Conservation (phyloP, 92 coral and sea anemone genomes). For the Parazoanthus atlanticus region DNA sequence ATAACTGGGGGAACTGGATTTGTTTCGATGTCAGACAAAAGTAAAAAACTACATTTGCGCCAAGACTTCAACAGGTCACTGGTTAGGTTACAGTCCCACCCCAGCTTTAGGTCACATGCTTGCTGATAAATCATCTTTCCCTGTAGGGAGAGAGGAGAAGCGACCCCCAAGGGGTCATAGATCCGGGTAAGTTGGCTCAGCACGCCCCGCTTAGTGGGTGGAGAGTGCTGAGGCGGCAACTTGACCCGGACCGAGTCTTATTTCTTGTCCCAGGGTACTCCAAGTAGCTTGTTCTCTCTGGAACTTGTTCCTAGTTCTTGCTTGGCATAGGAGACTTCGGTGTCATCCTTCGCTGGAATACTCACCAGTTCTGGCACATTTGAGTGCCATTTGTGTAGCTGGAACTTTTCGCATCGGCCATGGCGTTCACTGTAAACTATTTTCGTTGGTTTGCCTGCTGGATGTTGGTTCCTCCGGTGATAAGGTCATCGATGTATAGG, state of each 20-base stretch:
- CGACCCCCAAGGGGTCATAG: no score
- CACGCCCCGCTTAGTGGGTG: no score
- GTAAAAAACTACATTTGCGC: no score
- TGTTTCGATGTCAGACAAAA: no score
- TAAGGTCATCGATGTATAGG: neutral
- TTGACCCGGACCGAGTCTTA: neutral
- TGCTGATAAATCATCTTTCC: no score
- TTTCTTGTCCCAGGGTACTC: slow-evolving; percentile 13
- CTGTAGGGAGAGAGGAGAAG: no score
- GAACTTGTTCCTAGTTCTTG: slow-evolving; percentile 20
- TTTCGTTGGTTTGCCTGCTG: neutral
- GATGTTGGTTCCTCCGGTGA: neutral
- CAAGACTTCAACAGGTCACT: no score
- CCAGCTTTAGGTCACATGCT: no score
- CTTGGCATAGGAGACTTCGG: slow-evolving; percentile 26
- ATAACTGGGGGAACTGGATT: no score
- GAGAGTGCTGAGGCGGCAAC: no score
- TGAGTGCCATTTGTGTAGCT: slow-evolving; percentile 37
- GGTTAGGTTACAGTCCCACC: no score
- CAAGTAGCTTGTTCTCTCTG: neutral
- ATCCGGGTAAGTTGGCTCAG: no score
- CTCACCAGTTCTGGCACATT: slow-evolving; percentile 36
- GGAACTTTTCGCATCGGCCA: slow-evolving; percentile 32
- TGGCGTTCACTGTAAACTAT: neutral
- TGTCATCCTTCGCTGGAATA: neutral